phyloP scores from a whole-genome alignment of 1,140 invertebrate species.

The Galleria mellonella region DNA sequence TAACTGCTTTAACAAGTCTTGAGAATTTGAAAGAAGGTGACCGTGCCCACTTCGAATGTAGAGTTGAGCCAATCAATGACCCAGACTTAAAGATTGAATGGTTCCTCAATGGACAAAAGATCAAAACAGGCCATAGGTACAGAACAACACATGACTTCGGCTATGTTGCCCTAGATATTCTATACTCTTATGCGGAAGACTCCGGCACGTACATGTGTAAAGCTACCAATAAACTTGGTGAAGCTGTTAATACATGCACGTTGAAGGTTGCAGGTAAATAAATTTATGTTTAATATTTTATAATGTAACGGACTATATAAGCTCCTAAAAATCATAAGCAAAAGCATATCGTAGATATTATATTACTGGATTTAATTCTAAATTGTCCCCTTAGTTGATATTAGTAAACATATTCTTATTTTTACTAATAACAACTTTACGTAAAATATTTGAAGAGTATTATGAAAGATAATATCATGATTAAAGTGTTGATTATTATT shows the following conservation, averaged over 20 bases:
- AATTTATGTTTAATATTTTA: no score
- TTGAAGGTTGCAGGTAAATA: conserved; percentile 85
- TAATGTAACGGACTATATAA: no score
- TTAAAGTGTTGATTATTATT: no score
- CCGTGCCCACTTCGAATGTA: conserved; percentile 95
- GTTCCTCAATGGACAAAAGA: conserved; percentile 90
- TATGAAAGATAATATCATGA: no score
- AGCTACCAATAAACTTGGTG: conserved; percentile 92
- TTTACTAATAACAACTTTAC: no score
- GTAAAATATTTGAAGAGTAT: no score
- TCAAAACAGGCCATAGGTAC: conserved; percentile 89
- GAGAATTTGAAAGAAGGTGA: conserved; percentile 93
- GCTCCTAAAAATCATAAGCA: no score
- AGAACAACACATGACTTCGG: conserved; percentile 96
- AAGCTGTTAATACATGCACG: conserved; percentile 93
- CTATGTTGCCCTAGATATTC: conserved; percentile 94
- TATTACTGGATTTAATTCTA: no score
- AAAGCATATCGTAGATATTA: no score
- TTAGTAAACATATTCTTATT: no score
- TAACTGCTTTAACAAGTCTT: conserved; percentile 88
- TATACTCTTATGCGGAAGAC: conserved; percentile 95
- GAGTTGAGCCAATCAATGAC: conserved; percentile 96
- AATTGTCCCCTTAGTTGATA: no score
- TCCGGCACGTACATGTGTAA: conserved; percentile 96
- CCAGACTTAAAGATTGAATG: conserved; percentile 96